Percentiles rank a stretch among this genome's conserved stretches.
Evolutionary conservation across 2,888 invertebrate genomes (phyloP).

Genomic region (Parascotia fuliginaria): DNA sequence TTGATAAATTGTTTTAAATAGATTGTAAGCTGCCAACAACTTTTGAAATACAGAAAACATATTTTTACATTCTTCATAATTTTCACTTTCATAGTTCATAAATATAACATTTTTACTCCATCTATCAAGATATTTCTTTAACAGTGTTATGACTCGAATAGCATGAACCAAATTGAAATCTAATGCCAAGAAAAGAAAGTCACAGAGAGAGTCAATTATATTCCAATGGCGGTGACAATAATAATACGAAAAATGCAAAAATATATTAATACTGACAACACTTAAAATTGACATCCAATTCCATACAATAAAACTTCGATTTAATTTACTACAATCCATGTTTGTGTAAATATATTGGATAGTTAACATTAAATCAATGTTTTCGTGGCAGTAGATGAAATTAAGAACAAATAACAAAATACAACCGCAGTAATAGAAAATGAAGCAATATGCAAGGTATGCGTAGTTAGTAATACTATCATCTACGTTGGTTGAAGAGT

Average conservation of each 20-base stretch:
- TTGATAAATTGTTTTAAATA: conserved; percentile 4
- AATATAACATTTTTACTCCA: conserved; percentile 7
- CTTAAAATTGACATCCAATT: conserved; percentile 15
- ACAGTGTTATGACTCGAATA: conserved; percentile 11
- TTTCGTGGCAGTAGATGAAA: background rate
- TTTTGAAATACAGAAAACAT: conserved; percentile 1
- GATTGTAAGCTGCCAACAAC: conserved; percentile 2
- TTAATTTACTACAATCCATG: conserved; percentile 4
- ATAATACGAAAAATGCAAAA: no score
- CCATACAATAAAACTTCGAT: conserved; percentile 7
- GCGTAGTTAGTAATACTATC: background rate
- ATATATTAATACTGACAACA: background rate
- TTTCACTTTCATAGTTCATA: background rate
- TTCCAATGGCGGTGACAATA: background rate
- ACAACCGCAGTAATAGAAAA: conserved; percentile 3
- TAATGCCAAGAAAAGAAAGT: conserved; percentile 7
- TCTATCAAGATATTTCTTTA: background rate
- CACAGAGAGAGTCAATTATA: background rate
- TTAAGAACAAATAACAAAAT: conserved; percentile 3
- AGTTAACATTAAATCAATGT: conserved; percentile 15
- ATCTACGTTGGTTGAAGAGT: background rate
- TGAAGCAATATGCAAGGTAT: background rate
- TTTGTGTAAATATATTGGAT: conserved; percentile 21
- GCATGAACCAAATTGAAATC: conserved; percentile 14
- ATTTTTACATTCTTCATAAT: background rate